phyloP scores from a whole-genome alignment of 2,888 invertebrate species.

The Sylvicola fuscatus region DNA sequence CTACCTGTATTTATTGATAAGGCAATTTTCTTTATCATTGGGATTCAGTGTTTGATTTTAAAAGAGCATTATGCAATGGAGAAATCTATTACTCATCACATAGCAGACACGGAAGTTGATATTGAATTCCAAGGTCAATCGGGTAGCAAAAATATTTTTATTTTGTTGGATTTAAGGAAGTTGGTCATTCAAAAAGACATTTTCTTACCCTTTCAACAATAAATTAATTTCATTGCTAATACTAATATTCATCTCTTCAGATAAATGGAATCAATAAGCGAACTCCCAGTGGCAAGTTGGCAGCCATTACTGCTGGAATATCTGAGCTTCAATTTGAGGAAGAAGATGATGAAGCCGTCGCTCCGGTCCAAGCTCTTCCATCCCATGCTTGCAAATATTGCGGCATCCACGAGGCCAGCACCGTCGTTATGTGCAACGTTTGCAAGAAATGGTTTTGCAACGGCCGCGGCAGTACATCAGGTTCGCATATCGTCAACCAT shows the following conservation, averaged over 20 bases:
- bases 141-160: too few species aligned
- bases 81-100: too few species aligned
- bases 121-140: too few species aligned
- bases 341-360: slow-evolving; percentile 81
- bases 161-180: too few species aligned
- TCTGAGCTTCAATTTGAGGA: slow-evolving; percentile 89
- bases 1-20: too few species aligned
- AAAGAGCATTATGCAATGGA: too few species aligned
- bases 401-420: slow-evolving; percentile 92
- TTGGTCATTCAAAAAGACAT: too few species aligned
- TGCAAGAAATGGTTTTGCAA: slow-evolving; percentile 99
- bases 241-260: slow-evolving; percentile 24
- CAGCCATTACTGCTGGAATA: slow-evolving; percentile 48
- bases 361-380: slow-evolving; percentile 71
- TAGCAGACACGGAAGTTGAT: too few species aligned
- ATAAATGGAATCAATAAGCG: slow-evolving; percentile 43
- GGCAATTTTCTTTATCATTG: too few species aligned
- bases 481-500: slow-evolving; percentile 97
- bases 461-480: slow-evolving; percentile 92
- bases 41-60: too few species aligned
- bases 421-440: slow-evolving; percentile 94
- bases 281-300: slow-evolving; percentile 40
- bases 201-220: background rate
- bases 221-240: background rate
- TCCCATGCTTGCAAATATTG: slow-evolving; percentile 98